Base-by-base conservation (phyloP, 2,797 vertebrate species). In the Xenops minutus region DNA sequence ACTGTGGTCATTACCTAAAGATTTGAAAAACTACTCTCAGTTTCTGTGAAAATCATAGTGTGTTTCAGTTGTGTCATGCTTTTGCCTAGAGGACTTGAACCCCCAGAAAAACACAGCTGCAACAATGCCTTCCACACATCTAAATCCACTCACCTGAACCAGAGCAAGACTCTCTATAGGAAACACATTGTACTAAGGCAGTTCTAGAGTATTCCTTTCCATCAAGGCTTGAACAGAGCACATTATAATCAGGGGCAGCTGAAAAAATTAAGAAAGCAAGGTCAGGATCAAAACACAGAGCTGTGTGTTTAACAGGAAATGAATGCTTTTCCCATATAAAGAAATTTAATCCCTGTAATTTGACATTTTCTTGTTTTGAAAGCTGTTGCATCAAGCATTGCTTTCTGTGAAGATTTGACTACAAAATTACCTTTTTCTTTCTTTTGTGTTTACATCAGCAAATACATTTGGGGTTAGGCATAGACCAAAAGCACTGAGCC, bases 261-360 rank as follows among this genome's bases (percentile, higher is more conserved):
- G 75, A 92, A 85, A 94, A 92, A 87, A 79, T 64, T 43, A 75
- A 86, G 88, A 55, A 85, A 76, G 30, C 14, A 66, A 87, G 32
- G 44, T 92, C 74, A 79, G 22, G 34, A 80, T 94, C 39, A 68
- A 83, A 85, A 61, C 16, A 74, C 0, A 80, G 27, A 93, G 32
- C 32, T 78, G 8, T 2, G 1, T 37, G 15, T 64, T 89, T 85
- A 83, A 88, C 74, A 44, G 64, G 52, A 85, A 94, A 87, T 61
- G 21, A 91, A 87, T 8, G 64, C 29, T 92, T 88, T 66, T 89
- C 66, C 67, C 0, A 0, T 21, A 32, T 22, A 34, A 94, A 81
- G 76, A 78, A 89, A 81, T 43, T 36, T 55, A 34, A 59, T 56
- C 48, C 36, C 54, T 92, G 24, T 73, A 86, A 92, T 76, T 63